Evolutionary conservation across 2,113 vertebrate species (phyloP), one percentile per base, ranked within the genome.

Genomic region (Bubo bubo): DNA sequence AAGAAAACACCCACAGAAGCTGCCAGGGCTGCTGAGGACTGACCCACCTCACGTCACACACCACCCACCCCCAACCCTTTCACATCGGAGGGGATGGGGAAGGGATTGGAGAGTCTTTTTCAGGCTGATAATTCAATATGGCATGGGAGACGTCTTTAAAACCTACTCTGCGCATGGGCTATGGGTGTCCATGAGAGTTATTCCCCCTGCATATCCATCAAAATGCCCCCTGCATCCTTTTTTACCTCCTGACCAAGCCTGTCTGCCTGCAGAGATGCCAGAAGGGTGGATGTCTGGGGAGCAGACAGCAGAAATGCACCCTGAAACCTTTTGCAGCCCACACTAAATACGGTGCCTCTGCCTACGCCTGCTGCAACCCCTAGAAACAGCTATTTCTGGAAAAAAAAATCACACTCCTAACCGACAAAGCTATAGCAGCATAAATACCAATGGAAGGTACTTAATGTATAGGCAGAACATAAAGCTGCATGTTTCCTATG

Each of bases 1-100:
- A 4, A 96, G 83, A 91, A 92, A 96, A 96, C 86, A 49, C 86
- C 86, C 72, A 49, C 94, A 53, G 82, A 39, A 71, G 22, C 62
- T 79, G 24, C 63, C 45, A 15, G 35, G 53, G 58, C 81, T 68
- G 56, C 91, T 83, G 60, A 94, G 63, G 23, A 63, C 67, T 53
- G 21, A 45, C 66, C 9, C 86, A 73, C 3, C 34, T 79, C 6
- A 0, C 52, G 17, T 14, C 71, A 22, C 0, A 3, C 9, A 11
- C 34, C 1, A 1, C 47, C 24, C 35, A 32, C 2, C 49, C 35
- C 76, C 68, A 71, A 4, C 34, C 30, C 52, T 53, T 67, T 20
- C 79, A 5, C 37, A 14, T 8, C 4, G 0, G 8, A 26, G 21
- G 18, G 17, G 17, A 5, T 52, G 56, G 41, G 50, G 37, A 17